A percentile compares a stretch with the other conserved stretches of the same genome.
Evolutionary conservation across 2,113 vertebrate species (phyloP).

Genomic region (Ammodytes dubius): DNA sequence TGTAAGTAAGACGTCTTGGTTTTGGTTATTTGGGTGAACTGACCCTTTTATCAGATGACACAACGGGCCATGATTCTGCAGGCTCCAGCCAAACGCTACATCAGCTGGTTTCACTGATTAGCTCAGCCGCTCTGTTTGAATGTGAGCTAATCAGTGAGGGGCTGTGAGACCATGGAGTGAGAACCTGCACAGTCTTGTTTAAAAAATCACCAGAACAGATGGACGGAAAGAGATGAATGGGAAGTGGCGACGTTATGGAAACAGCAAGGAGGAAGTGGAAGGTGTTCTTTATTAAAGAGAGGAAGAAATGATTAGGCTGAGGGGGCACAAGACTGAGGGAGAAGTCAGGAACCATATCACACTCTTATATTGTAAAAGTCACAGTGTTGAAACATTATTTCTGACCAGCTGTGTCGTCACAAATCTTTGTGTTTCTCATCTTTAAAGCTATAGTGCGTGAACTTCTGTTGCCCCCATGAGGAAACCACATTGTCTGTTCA

Average conservation of each 20-base stretch:
- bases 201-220: slow-evolving; percentile 22
- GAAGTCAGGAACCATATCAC: slow-evolving; percentile 12
- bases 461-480: too few relatives aligned
- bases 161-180: slow-evolving; percentile 4
- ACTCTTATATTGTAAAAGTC: not conserved
- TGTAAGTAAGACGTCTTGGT: not conserved
- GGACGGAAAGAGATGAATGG: slow-evolving; percentile 32
- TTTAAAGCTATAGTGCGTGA: not conserved
- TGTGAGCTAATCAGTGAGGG: slow-evolving; percentile 36
- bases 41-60: slow-evolving; percentile 20
- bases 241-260: slow-evolving; percentile 16
- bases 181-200: slow-evolving; percentile 43
- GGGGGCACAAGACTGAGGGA: slow-evolving; percentile 26
- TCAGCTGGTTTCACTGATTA: slow-evolving; percentile 39
- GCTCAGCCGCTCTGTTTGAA: slow-evolving; percentile 24
- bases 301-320: slow-evolving; percentile 19
- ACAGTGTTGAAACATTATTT: not conserved
- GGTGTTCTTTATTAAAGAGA: slow-evolving; percentile 41
- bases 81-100: slow-evolving; percentile 26
- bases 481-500: too few relatives aligned
- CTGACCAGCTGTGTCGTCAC: not conserved
- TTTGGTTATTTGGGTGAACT: slow-evolving; percentile 29
- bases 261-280: slow-evolving; percentile 28
- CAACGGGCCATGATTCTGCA: slow-evolving; percentile 20
- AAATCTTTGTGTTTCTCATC: not conserved